A percentile compares a stretch with the other conserved stretches of the same genome.
Evolutionary conservation across 2,888 invertebrate species (phyloP).

Genomic region (Dorcus hopei): DNA sequence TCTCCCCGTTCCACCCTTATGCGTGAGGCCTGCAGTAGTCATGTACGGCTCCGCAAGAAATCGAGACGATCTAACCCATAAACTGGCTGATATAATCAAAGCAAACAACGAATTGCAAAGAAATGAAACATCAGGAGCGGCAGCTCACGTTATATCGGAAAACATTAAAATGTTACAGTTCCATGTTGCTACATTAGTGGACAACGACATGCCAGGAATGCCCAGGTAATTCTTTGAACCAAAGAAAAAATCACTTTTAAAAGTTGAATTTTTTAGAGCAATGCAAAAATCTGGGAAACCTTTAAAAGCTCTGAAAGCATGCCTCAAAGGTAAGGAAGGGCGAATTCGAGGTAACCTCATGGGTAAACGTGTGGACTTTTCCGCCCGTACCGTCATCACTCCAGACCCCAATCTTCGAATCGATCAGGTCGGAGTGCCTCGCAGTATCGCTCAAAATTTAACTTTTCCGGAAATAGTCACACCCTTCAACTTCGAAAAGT

Average conservation of each 20-base stretch:
- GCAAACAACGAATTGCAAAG: slow-evolving; percentile 92
- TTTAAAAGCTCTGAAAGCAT: slow-evolving; percentile 93
- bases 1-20: slow-evolving; percentile 93
- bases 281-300: slow-evolving; percentile 99
- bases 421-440: slow-evolving; percentile 96
- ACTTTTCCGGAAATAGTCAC: slow-evolving; percentile 99
- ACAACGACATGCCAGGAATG: slow-evolving; percentile 98
- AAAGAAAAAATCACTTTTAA: too few relatives aligned
- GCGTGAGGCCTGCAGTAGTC: slow-evolving; percentile 96
- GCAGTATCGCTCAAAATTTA: slow-evolving; percentile 97
- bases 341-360: slow-evolving; percentile 98
- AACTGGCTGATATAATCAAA: slow-evolving; percentile 97
- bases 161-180: slow-evolving; percentile 98
- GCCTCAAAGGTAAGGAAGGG: slow-evolving; percentile 97
- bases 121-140: slow-evolving; percentile 95
- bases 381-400: slow-evolving; percentile 97
- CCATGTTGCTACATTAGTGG: slow-evolving; percentile 96
- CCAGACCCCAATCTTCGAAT: slow-evolving; percentile 93
- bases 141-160: slow-evolving; percentile 94
- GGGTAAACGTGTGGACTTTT: slow-evolving; percentile 99
- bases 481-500: slow-evolving; percentile 97
- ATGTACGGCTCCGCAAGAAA: slow-evolving; percentile 99
- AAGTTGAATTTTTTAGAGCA: slow-evolving; percentile 59
- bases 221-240: slow-evolving; percentile 59
- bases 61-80: slow-evolving; percentile 98